Evolutionary conservation across 2,888 invertebrate genomes (phyloP).

Genomic region (Rhynchonema sp.): DNA sequence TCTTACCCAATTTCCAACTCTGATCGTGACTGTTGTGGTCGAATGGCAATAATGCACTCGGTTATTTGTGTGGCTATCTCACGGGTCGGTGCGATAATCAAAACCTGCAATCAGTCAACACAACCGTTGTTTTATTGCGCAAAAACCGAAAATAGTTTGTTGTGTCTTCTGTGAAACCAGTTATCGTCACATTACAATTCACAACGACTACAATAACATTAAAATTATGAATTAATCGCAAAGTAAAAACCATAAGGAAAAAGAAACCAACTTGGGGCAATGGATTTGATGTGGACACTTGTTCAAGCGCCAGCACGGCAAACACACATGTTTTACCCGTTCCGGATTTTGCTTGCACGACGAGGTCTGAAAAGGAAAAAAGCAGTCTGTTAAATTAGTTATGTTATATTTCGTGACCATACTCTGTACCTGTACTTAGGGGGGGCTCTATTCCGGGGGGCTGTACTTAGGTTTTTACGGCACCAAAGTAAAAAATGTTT

Average conservation of each 20-base stretch:
- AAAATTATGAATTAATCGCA: neutral
- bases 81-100: conserved; percentile 75
- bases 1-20: neutral
- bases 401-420: too few species aligned
- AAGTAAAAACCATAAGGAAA: neutral
- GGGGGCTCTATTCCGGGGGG: too few species aligned
- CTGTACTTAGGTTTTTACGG: too few species aligned
- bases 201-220: neutral
- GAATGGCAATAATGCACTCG: conserved; percentile 54
- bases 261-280: neutral
- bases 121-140: neutral
- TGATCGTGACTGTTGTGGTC: conserved; percentile 27
- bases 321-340: conserved; percentile 95
- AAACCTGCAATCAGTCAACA: conserved; percentile 41
- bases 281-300: conserved; percentile 38
- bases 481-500: too few species aligned
- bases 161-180: too few species aligned
- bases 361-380: conserved; percentile 48
- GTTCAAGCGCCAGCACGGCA: conserved; percentile 58
- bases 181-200: too few species aligned
- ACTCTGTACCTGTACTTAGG: too few species aligned
- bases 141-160: too few species aligned
- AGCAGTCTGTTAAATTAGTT: neutral
- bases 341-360: conserved; percentile 88
- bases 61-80: conserved; percentile 83